These are phyloP conservation scores for Scotopteryx bipunctaria DNA, from an alignment of 2,888 invertebrate species.

Conservation along the genomic window DNA sequence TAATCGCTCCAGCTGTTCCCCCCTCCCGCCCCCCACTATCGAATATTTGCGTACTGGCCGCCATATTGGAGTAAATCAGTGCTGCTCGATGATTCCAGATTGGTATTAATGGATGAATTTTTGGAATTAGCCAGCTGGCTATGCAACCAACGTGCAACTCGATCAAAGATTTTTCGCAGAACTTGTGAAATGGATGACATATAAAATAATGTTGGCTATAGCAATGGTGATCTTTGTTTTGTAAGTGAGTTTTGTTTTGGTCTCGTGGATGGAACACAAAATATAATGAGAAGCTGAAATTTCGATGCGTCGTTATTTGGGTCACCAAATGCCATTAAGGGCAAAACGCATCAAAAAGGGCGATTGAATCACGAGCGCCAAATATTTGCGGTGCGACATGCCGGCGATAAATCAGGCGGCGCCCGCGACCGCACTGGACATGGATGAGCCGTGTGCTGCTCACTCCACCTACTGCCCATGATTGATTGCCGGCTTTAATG, in stretches of 20 bases:
- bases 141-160: background rate
- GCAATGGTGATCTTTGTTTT: too few relatives aligned
- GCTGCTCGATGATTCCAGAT: slow-evolving; percentile 28
- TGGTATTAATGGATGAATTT: slow-evolving; percentile 21
- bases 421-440: slow-evolving; percentile 6
- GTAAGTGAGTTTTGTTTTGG: too few relatives aligned
- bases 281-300: too few relatives aligned
- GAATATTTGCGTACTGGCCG: slow-evolving; percentile 38
- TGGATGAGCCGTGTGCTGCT: slow-evolving; percentile 10
- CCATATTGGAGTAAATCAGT: slow-evolving; percentile 37
- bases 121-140: slow-evolving; percentile 1
- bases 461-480: slow-evolving; percentile 7
- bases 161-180: too few relatives aligned
- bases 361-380: slow-evolving; percentile 32
- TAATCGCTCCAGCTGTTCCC: slow-evolving; percentile 36
- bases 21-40: slow-evolving; percentile 29
- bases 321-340: slow-evolving; percentile 21
- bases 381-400: slow-evolving; percentile 34
- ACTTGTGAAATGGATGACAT: too few relatives aligned
- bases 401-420: slow-evolving; percentile 37
- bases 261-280: too few relatives aligned
- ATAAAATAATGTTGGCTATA: too few relatives aligned
- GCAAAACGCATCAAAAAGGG: slow-evolving; percentile 26
- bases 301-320: background rate
- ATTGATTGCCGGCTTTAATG: slow-evolving; percentile 24